Conservation (phyloP, 2,888 invertebrate species). For the Crioceris asparagi region DNA sequence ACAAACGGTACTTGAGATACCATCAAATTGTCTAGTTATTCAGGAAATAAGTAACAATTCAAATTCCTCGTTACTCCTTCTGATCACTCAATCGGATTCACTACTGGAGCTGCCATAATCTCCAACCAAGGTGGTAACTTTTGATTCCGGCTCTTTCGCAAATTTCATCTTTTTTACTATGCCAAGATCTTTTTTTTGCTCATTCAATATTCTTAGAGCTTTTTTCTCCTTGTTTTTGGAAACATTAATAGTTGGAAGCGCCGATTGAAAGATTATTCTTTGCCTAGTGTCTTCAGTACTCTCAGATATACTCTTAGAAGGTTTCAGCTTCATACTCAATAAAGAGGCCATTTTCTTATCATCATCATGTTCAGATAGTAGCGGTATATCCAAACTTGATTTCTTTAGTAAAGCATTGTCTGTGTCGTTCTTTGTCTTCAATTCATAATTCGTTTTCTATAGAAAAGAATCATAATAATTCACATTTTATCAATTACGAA, state of each 20-base stretch:
- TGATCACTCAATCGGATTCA: no score
- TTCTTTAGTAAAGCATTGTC: constrained; percentile 64
- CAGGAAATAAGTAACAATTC: no score
- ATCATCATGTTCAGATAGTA: constrained; percentile 70
- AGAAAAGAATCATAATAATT: no score
- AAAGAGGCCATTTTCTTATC: constrained; percentile 72
- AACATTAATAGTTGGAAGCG: constrained; percentile 32
- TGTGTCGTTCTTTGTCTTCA: constrained; percentile 58
- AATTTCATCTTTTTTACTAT: constrained; percentile 22
- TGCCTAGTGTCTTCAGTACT: constrained; percentile 32
- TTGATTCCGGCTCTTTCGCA: no score
- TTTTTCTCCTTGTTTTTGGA: constrained; percentile 30
- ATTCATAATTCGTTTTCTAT: constrained; percentile 49
- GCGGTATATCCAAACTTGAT: constrained; percentile 63
- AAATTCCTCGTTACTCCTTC: no score
- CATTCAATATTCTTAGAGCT: constrained; percentile 29
- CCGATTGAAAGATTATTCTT: constrained; percentile 30
- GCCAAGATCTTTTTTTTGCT: constrained; percentile 21
- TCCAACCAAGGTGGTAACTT: no score
- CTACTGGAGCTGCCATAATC: no score
- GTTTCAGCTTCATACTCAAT: constrained; percentile 56
- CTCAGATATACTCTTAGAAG: constrained; percentile 49
- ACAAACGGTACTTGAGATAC: no score
- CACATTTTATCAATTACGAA: no score
- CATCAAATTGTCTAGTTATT: no score